Conservation (phyloP, 2,797 vertebrate genomes). For the Anableps anableps region DNA sequence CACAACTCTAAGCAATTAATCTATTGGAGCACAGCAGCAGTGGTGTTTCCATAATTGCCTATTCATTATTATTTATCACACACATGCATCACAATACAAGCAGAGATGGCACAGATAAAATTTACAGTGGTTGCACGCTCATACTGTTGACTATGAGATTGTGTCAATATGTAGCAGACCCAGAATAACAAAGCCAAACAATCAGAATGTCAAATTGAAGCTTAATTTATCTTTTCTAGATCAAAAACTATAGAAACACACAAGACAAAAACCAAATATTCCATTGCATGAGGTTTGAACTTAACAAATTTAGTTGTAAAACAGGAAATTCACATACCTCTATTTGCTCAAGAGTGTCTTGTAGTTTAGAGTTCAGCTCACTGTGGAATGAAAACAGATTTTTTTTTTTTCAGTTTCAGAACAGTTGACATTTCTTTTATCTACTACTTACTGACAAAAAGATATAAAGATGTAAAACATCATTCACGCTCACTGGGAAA, state of each 20-base stretch:
- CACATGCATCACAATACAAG: constrained; percentile 29
- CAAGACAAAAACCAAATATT: constrained; percentile 9
- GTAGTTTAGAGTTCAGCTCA: constrained; percentile 96
- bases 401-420: constrained; percentile 1
- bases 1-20: constrained; percentile 64
- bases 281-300: background rate
- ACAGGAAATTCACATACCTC: constrained; percentile 84
- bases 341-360: constrained; percentile 98
- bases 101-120: constrained; percentile 58
- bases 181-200: constrained; percentile 42
- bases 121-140: constrained; percentile 32
- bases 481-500: background rate
- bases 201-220: constrained; percentile 48
- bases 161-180: constrained; percentile 59
- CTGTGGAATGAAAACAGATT: constrained; percentile 66
- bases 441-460: background rate
- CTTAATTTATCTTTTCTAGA: constrained; percentile 52
- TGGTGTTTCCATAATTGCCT: constrained; percentile 60
- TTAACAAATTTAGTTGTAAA: constrained; percentile 40
- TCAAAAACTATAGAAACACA: constrained; percentile 33
- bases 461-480: background rate
- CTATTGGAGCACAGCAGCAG: constrained; percentile 44
- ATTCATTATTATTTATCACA: constrained; percentile 63
- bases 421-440: background rate
- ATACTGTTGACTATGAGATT: constrained; percentile 55